Percentiles rank a stretch among this genome's conserved stretches.
Conservation (phyloP, 2,113 vertebrate species). For the Tupaia chinensis region DNA sequence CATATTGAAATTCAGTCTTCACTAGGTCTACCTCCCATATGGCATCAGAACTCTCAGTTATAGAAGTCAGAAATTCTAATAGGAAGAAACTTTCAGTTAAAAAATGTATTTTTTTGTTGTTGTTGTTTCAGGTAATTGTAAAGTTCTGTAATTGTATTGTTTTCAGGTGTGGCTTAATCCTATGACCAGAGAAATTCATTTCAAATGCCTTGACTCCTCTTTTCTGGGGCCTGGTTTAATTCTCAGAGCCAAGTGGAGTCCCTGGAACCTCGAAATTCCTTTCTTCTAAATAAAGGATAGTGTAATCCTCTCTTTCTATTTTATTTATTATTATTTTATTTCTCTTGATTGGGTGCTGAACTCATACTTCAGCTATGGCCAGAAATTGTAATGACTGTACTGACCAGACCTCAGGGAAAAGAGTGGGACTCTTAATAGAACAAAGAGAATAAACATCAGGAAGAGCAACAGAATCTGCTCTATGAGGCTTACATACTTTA, state of each 20-base stretch:
- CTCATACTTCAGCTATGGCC: background rate
- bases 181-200: background rate
- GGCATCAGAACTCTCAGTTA: background rate
- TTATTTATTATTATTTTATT: background rate
- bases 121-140: background rate
- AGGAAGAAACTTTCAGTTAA: background rate
- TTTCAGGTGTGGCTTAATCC: background rate
- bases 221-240: background rate
- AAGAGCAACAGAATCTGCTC: background rate
- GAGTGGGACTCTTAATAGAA: background rate
- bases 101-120: background rate
- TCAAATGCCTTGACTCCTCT: background rate
- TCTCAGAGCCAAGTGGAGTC: too few species aligned
- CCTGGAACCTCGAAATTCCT: background rate
- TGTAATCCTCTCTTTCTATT: background rate
- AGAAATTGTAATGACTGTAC: background rate
- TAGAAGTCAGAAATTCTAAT: background rate
- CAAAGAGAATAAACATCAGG: background rate
- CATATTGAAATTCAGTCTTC: background rate
- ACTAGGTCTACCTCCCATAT: background rate
- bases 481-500: background rate
- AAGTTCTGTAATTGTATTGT: background rate
- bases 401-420: background rate
- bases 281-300: background rate
- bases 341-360: background rate